Evolutionary conservation across 2,888 invertebrate genomes (phyloP).

Genomic region (Strigamia transsilvanica): DNA sequence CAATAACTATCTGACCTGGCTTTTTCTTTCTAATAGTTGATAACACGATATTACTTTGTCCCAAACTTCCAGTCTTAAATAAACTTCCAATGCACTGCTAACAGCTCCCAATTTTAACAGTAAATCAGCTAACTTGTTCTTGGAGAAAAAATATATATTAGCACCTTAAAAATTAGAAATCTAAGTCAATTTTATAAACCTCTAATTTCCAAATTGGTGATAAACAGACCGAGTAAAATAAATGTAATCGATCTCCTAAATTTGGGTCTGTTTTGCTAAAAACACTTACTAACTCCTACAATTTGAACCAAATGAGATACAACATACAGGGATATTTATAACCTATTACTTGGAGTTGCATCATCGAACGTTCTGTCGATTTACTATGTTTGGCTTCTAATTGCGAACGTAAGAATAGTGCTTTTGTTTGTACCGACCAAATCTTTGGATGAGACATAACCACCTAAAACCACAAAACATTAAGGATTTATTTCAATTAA

Average conservation of each 20-base stretch:
- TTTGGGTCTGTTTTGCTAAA: slow-evolving; percentile 65
- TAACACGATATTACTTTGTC: slow-evolving; percentile 93
- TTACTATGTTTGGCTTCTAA: slow-evolving; percentile 80
- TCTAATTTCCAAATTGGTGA: slow-evolving; percentile 81
- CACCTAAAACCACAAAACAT: slow-evolving; percentile 61
- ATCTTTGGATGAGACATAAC: slow-evolving; percentile 73
- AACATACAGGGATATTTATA: neutral
- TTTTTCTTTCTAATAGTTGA: slow-evolving; percentile 79
- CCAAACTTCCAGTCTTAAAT: slow-evolving; percentile 81
- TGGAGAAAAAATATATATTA: neutral
- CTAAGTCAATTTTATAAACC: slow-evolving; percentile 58
- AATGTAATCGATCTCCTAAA: slow-evolving; percentile 66
- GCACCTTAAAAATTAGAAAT: neutral
- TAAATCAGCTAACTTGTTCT: slow-evolving; percentile 73
- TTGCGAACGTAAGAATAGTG: slow-evolving; percentile 78
- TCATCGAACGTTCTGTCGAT: slow-evolving; percentile 86
- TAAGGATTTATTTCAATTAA: neutral
- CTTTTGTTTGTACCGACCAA: slow-evolving; percentile 79
- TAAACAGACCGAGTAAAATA: slow-evolving; percentile 77
- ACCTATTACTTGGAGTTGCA: slow-evolving; percentile 77
- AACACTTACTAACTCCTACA: slow-evolving; percentile 71
- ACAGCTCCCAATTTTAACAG: slow-evolving; percentile 82
- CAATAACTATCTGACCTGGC: slow-evolving; percentile 71
- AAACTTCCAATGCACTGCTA: slow-evolving; percentile 84
- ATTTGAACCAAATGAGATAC: neutral